A percentile compares a stretch with the other conserved stretches of the same genome.
These are phyloP conservation scores for Rhyacophila evoluta DNA, from an alignment of 2,888 invertebrate species.

Conservation along the genomic window DNA sequence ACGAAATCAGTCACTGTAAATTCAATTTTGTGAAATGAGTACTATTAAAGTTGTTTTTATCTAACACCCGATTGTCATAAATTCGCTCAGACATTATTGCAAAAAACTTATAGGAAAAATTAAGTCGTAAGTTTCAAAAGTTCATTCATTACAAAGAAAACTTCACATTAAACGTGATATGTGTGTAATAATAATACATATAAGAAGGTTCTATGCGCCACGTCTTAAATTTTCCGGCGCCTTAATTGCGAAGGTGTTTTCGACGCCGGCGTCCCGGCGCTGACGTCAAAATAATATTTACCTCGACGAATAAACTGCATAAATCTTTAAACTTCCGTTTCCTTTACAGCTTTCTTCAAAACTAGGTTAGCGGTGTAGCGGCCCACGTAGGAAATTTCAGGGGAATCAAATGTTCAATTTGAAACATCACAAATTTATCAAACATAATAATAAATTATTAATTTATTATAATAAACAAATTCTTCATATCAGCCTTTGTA, in stretches of 20 bases:
- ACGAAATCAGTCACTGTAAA: too few species aligned
- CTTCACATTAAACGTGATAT: background rate
- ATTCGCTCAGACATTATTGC: too few species aligned
- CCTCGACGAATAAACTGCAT: slow-evolving; percentile 22
- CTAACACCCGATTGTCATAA: too few species aligned
- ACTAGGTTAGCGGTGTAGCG: background rate
- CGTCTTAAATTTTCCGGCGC: slow-evolving; percentile 12
- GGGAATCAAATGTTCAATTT: background rate
- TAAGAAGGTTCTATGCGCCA: background rate
- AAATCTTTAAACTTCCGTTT: slow-evolving; percentile 18
- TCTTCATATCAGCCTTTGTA: too few species aligned
- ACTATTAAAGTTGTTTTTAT: too few species aligned
- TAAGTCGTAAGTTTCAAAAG: background rate
- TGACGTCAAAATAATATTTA: slow-evolving; percentile 22
- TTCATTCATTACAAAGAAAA: background rate
- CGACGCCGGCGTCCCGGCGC: background rate
- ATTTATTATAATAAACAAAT: too few species aligned
- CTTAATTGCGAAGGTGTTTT: slow-evolving; percentile 20
- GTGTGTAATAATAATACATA: background rate
- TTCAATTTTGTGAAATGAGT: too few species aligned
- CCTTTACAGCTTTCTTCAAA: background rate
- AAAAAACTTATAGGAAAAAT: background rate
- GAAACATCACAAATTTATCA: background rate
- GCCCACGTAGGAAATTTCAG: background rate
- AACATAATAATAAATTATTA: too few species aligned